Base-by-base conservation (phyloP, 2,888 invertebrate species). In the Oligia fasciuncula region DNA sequence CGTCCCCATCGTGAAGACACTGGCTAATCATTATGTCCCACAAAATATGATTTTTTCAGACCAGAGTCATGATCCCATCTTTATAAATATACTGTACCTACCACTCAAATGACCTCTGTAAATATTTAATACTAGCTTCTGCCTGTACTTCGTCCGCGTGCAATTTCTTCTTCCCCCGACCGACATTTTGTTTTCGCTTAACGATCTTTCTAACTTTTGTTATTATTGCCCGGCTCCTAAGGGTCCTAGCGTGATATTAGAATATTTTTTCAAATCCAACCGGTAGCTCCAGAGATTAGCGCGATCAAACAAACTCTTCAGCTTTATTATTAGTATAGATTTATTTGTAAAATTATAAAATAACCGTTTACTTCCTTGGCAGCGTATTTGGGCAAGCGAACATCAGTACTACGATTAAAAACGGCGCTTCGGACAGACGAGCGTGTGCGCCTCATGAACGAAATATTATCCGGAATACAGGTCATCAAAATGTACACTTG, bases 401-500 rank as follows among this genome's bases (percentile, higher is more conserved):
- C 98, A 6, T 98, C 98, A 0, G 97, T 97, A 54, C 95, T 98
- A 54, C 97, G 98, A 63, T 93, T 98, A 87, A 97, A 98, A 91
- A 99, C 99, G 0, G 99, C 99, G 0, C 94, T 98, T 29, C 97
- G 98, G 82, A 99, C 99, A 0, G 99, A 99, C 94, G 98, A 99
- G 93, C 97, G 99, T 76, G 98, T 99, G 14, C 97, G 99, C 11
- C 97, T 99, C 72, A 99, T 99, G 98, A 99, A 98, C 91, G 99
- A 99, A 95, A 97, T 97, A 80, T 97, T 99, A 62, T 97, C 97
- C 17, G 99, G 98, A 0, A 99, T 99, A 91, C 98, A 98, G 91
- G 98, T 99, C 29, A 98, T 99, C 91, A 99, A 99, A 96, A 99
- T 99, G 98, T 99, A 99, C 93, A 98, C 98, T 0, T 99, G 99